These are phyloP conservation scores for Tipula vernalis DNA, from an alignment of 2,888 invertebrate species.

Conservation along the genomic window DNA sequence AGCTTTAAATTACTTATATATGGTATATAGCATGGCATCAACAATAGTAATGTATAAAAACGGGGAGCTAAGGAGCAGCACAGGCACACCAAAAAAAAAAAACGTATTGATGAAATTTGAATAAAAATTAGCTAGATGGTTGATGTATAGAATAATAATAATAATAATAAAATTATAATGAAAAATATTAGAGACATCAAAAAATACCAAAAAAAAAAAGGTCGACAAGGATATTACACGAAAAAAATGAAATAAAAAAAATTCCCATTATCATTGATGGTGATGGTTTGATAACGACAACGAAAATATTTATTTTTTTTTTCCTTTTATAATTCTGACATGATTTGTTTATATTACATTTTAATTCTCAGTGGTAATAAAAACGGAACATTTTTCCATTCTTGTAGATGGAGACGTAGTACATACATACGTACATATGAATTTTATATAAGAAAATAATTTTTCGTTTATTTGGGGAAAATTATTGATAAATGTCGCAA, in stretches of 20 bases:
- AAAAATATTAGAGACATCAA: neutral
- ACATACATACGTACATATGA: neutral
- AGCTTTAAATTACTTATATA: neutral
- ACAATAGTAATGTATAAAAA: neutral
- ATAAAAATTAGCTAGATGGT: neutral
- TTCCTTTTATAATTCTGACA: neutral
- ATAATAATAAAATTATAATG: neutral
- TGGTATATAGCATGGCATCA: neutral
- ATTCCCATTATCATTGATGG: neutral
- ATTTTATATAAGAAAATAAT: neutral
- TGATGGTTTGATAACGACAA: neutral
- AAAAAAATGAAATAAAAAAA: neutral
- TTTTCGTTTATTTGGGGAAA: neutral
- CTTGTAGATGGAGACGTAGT: neutral
- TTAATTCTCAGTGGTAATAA: constrained; percentile 4
- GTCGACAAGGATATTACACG: neutral
- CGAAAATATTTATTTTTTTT: neutral
- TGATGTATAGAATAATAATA: constrained; percentile 4
- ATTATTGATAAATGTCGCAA: neutral
- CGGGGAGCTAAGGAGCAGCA: neutral
- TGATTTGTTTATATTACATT: constrained; percentile 4
- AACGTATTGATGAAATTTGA: neutral
- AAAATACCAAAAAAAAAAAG: neutral
- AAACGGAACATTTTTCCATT: neutral
- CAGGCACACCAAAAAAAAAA: neutral